These are phyloP conservation scores for Spilogale gracilis DNA, from an alignment of 2,113 vertebrate species.

Conservation along the genomic window DNA sequence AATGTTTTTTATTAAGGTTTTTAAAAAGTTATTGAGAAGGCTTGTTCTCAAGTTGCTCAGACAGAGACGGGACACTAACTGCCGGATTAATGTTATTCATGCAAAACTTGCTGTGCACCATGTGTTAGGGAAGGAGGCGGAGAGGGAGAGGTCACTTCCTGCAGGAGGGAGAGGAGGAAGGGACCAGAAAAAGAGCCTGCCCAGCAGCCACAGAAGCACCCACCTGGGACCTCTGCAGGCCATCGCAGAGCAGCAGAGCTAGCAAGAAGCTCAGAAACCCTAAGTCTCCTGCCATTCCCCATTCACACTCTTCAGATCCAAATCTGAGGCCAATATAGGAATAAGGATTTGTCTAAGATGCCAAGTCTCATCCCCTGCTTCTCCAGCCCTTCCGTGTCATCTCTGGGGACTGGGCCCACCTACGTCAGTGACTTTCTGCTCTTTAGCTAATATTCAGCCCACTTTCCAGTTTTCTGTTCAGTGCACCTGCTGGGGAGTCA, in stretches of 20 bases:
- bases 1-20: neutral
- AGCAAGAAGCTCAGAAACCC: neutral
- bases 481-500: neutral
- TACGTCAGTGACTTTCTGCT: neutral
- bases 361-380: neutral
- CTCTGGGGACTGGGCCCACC: neutral
- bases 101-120: neutral
- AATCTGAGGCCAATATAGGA: neutral
- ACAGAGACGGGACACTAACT: neutral
- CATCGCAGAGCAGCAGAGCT: neutral
- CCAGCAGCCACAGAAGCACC: neutral
- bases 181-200: neutral
- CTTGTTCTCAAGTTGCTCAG: neutral
- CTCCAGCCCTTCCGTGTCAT: neutral
- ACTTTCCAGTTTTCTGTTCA: neutral
- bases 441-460: neutral
- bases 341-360: neutral
- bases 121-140: fast-evolving
- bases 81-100: neutral
- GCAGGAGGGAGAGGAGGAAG: neutral
- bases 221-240: neutral
- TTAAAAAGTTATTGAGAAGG: conserved; percentile 11
- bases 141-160: neutral
- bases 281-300: neutral
- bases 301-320: neutral